phyloP scores from a whole-genome alignment of 2,888 invertebrate species.

The Tanypteryx hageni region DNA sequence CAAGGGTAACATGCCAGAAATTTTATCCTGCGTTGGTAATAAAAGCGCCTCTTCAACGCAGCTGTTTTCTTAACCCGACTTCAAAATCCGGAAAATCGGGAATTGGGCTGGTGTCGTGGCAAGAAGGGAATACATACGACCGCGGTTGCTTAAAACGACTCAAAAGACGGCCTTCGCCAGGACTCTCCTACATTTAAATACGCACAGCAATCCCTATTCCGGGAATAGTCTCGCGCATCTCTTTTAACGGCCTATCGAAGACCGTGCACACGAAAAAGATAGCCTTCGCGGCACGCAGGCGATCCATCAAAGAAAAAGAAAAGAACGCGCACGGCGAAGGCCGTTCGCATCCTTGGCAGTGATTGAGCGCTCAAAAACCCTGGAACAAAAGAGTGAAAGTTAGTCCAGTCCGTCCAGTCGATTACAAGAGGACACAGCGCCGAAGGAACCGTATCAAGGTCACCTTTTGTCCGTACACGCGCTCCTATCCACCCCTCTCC shows the following conservation, averaged over 20 bases:
- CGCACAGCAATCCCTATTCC: neutral
- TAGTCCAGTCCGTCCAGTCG: neutral
- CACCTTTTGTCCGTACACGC: neutral
- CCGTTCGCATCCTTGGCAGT: constrained; percentile 41
- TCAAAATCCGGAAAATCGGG: too few relatives aligned
- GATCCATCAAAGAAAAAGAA: neutral
- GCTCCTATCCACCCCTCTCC: neutral
- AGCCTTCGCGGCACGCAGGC: neutral
- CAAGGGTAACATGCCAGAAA: too few relatives aligned
- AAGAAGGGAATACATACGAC: too few relatives aligned
- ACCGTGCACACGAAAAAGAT: neutral
- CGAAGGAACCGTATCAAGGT: constrained; percentile 40
- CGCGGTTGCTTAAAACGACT: too few relatives aligned
- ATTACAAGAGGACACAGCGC: neutral
- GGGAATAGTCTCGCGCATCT: neutral
- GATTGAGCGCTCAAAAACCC: constrained; percentile 31
- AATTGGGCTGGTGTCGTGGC: too few relatives aligned
- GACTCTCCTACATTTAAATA: too few relatives aligned
- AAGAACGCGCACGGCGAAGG: constrained; percentile 31
- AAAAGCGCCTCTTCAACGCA: too few relatives aligned
- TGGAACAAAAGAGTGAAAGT: constrained; percentile 42
- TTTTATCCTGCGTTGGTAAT: too few relatives aligned
- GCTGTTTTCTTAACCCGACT: too few relatives aligned
- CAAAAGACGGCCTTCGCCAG: neutral
- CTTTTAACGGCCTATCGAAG: neutral